These are phyloP conservation scores for Gallirallus australis DNA, from an alignment of 2,797 vertebrate genomes.

Conservation along the genomic window DNA sequence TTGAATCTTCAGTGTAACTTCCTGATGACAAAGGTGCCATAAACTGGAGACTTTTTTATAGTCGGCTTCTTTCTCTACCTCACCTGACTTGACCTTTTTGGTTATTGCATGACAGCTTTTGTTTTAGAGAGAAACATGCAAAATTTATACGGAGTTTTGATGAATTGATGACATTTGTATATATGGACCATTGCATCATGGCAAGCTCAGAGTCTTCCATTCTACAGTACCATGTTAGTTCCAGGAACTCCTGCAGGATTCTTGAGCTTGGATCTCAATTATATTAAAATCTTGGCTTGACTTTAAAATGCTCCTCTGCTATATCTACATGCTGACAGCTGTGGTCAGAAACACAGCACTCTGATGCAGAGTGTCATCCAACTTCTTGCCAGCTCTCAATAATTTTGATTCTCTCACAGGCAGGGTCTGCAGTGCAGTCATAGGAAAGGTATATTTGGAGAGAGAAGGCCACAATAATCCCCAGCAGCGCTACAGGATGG, in stretches of 20 bases:
- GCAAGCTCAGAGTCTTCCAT: background rate
- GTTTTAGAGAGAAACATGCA: background rate
- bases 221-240: background rate
- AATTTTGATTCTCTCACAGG: background rate
- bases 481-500: no score
- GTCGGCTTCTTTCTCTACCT: background rate
- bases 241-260: background rate
- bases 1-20: background rate
- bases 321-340: background rate
- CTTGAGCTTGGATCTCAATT: background rate
- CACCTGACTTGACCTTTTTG: background rate
- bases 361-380: background rate
- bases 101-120: background rate
- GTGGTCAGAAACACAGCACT: background rate
- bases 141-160: background rate
- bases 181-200: background rate
- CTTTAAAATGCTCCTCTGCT: background rate
- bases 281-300: background rate
- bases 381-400: background rate
- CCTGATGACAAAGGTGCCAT: background rate
- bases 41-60: background rate
- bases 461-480: background rate
- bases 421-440: background rate
- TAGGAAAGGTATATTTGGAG: background rate
- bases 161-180: background rate